A percentile compares a stretch with the other conserved stretches of the same genome.
Evolutionary conservation across 1,140 invertebrate species (phyloP).

Genomic region (Ceratitis capitata): DNA sequence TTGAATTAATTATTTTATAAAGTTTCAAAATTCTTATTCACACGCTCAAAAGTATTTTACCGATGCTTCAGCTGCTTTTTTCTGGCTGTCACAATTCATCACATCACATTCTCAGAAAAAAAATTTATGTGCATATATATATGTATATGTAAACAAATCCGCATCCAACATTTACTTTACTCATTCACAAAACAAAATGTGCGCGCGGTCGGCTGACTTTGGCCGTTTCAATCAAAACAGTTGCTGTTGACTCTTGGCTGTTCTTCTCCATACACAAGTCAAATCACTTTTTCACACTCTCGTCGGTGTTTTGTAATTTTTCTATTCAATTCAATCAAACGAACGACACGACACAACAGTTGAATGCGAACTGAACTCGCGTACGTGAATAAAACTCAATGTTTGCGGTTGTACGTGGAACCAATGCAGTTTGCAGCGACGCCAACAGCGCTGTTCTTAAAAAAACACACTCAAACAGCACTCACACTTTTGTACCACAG

Average conservation of each 20-base stretch:
- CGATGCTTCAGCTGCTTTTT: neutral
- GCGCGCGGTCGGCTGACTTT: constrained; percentile 13
- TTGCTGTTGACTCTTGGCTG: neutral
- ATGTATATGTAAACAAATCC: neutral
- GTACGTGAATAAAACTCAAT: constrained; percentile 45
- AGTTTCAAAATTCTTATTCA: neutral
- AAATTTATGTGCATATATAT: too few relatives aligned
- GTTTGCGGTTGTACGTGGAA: constrained; percentile 32
- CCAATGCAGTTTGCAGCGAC: neutral
- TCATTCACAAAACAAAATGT: constrained; percentile 21
- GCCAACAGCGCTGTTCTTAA: neutral
- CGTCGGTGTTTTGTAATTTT: neutral
- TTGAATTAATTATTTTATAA: neutral
- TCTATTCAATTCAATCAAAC: neutral
- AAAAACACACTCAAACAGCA: neutral
- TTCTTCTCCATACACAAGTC: too few relatives aligned
- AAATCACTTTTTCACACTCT: neutral
- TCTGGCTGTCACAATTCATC: neutral
- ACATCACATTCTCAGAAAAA: neutral
- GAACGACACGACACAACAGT: constrained; percentile 41
- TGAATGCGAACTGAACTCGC: constrained; percentile 45
- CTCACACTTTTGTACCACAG: neutral
- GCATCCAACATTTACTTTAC: neutral
- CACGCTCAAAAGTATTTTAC: neutral
- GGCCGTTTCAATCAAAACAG: constrained; percentile 29